Evolutionary conservation across 2,888 invertebrate species (phyloP).

Genomic region (Oxycera nigricornis): DNA sequence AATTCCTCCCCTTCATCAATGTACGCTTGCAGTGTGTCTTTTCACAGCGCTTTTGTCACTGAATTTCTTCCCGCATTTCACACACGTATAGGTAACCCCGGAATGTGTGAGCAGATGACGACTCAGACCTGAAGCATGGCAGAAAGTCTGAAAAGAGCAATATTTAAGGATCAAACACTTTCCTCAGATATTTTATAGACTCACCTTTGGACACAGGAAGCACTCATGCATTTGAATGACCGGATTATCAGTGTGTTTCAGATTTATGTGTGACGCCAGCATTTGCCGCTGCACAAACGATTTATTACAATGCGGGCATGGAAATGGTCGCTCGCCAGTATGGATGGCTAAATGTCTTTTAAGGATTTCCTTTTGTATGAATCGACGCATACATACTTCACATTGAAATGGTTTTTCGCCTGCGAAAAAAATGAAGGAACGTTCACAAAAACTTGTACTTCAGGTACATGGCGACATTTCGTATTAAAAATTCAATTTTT

Average conservation of each 20-base stretch:
- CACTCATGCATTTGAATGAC: slow-evolving; percentile 71
- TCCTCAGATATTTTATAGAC: too few relatives aligned
- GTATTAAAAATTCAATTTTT: too few relatives aligned
- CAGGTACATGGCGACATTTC: too few relatives aligned
- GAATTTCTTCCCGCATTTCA: slow-evolving; percentile 71
- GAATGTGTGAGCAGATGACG: slow-evolving; percentile 72
- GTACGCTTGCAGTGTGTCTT: slow-evolving; percentile 65
- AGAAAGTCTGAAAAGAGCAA: slow-evolving; percentile 51
- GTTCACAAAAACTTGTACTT: too few relatives aligned
- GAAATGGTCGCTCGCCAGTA: slow-evolving; percentile 70
- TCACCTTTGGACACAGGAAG: slow-evolving; percentile 69
- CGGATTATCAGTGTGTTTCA: slow-evolving; percentile 67
- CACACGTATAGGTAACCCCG: slow-evolving; percentile 70
- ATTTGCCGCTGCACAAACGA: slow-evolving; percentile 78
- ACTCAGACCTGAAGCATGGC: slow-evolving; percentile 71
- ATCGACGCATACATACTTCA: slow-evolving; percentile 68
- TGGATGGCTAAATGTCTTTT: slow-evolving; percentile 69
- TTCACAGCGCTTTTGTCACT: slow-evolving; percentile 75
- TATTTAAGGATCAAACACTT: too few relatives aligned
- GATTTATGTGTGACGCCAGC: slow-evolving; percentile 68
- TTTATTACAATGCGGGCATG: slow-evolving; percentile 70
- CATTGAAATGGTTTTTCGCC: slow-evolving; percentile 64
- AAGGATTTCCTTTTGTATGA: slow-evolving; percentile 77
- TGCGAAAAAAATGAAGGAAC: slow-evolving; percentile 46
- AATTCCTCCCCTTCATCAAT: slow-evolving; percentile 45